phyloP scores from a whole-genome alignment of 2,797 vertebrate species.

The Ciconia nigra region DNA sequence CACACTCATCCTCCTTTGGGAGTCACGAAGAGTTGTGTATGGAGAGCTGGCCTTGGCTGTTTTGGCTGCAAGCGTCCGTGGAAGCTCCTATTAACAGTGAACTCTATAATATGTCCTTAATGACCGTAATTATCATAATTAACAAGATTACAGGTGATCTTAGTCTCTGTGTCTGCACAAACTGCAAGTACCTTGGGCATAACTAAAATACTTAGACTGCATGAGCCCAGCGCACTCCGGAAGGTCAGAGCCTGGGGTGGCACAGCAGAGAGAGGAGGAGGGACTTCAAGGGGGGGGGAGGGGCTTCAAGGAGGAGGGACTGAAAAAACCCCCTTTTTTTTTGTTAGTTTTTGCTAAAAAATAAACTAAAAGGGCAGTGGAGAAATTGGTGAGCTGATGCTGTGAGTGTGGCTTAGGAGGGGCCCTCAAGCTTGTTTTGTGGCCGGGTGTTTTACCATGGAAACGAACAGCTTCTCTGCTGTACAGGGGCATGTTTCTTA shows the following conservation, averaged over 20 bases:
- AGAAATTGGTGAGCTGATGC: background rate
- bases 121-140: background rate
- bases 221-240: background rate
- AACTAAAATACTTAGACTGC: background rate
- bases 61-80: background rate
- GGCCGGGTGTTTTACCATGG: background rate
- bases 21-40: background rate
- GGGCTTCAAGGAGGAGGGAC: background rate
- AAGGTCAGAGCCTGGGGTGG: background rate
- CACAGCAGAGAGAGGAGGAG: background rate
- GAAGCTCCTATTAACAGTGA: background rate
- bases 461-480: conserved; percentile 23
- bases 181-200: background rate
- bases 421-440: background rate
- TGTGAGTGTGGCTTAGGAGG: background rate
- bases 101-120: background rate
- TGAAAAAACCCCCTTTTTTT: background rate
- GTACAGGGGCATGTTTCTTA: background rate
- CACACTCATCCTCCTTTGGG: background rate
- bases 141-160: background rate
- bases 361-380: background rate
- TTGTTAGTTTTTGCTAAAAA: background rate
- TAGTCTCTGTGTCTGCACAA: background rate
- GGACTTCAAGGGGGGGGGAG: background rate
- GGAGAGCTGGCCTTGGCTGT: background rate